phyloP scores from a whole-genome alignment of 2,113 vertebrate species.

The Chaetorhynchus papuensis region DNA sequence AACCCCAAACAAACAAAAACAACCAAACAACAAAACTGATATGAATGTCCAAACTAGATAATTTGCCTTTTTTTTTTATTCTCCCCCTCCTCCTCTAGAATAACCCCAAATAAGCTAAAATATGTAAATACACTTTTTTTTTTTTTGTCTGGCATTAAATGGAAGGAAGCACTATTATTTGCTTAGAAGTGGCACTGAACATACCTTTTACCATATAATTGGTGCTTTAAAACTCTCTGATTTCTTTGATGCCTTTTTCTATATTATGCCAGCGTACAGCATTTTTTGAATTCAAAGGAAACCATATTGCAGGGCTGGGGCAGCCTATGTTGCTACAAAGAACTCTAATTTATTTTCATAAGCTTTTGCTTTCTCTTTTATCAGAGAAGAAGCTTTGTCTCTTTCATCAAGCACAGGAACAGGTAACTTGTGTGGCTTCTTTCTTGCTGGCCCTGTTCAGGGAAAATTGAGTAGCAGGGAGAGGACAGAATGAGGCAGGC shows the following conservation, averaged over 20 bases:
- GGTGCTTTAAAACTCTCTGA: background rate
- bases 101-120: background rate
- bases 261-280: background rate
- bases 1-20: accelerated
- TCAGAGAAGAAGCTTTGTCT: background rate
- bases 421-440: background rate
- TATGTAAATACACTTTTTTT: background rate
- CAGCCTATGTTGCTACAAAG: background rate
- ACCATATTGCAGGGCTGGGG: background rate
- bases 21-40: background rate
- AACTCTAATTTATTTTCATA: conserved; percentile 6
- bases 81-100: accelerated
- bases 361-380: background rate
- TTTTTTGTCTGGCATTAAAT: background rate
- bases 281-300: background rate
- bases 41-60: background rate
- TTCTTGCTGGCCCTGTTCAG: background rate
- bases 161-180: background rate
- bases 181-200: background rate
- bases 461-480: background rate
- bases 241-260: background rate
- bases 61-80: background rate
- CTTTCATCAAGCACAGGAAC: background rate
- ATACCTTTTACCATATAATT: background rate
- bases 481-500: background rate